Percentiles rank a stretch among this genome's conserved stretches.
Conservation (phyloP, 1,140 invertebrate species). For the Temnothorax curvispinosus region DNA sequence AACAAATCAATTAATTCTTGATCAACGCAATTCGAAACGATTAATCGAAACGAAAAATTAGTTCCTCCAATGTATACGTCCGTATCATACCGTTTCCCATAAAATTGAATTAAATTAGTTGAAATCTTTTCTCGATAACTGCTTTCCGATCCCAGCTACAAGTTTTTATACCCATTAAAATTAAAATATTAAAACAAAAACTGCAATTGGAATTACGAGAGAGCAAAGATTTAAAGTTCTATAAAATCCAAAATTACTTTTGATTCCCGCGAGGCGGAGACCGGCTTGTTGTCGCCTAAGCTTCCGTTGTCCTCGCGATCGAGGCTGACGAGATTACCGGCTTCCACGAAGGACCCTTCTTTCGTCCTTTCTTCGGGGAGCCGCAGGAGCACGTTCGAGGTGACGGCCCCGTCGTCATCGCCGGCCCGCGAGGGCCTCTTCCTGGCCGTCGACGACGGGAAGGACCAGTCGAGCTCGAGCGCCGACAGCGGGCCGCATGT, state of each 20-base stretch:
- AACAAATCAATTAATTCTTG: neutral
- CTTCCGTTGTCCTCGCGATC: neutral
- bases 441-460: slow-evolving; percentile 72
- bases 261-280: slow-evolving; percentile 19
- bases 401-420: slow-evolving; percentile 56
- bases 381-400: slow-evolving; percentile 65
- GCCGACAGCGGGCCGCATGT: slow-evolving; percentile 88
- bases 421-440: slow-evolving; percentile 55
- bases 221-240: neutral
- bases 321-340: slow-evolving; percentile 27
- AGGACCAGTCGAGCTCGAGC: slow-evolving; percentile 87
- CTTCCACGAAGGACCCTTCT: slow-evolving; percentile 18
- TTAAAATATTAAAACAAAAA: neutral
- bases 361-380: slow-evolving; percentile 45
- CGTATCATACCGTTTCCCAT: neutral
- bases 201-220: too few species aligned
- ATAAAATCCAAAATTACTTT: slow-evolving; percentile 29
- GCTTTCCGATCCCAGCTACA: neutral
- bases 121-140: neutral
- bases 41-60: neutral
- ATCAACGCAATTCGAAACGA: neutral
- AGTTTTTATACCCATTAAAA: neutral
- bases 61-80: neutral
- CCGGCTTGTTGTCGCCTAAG: slow-evolving; percentile 10
- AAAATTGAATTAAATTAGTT: neutral